These are phyloP conservation scores for Sphaeramia orbicularis DNA, from an alignment of 2,797 vertebrate species.

Conservation along the genomic window DNA sequence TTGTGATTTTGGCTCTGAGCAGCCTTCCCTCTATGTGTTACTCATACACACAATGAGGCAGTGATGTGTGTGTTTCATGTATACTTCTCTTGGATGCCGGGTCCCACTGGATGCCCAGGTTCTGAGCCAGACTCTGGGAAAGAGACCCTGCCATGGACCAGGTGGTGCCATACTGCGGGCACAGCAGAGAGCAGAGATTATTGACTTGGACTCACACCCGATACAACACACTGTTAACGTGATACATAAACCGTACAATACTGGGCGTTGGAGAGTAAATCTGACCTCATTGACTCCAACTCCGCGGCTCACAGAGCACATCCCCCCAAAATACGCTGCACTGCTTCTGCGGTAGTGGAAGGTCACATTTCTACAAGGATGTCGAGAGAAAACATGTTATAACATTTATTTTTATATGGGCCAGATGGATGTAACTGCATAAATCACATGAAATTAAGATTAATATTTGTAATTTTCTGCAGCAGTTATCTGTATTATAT, in stretches of 20 bases:
- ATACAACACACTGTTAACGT: not conserved
- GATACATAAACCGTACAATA: conserved; percentile 6
- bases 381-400: conserved; percentile 2
- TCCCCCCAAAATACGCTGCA: conserved; percentile 93
- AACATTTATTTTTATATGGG: not conserved
- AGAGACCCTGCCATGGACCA: conserved; percentile 91
- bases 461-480: not conserved
- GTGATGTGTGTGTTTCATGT: conserved; percentile 29
- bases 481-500: not conserved
- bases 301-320: conserved; percentile 92
- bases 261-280: conserved; percentile 2
- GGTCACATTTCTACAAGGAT: conserved; percentile 89
- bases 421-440: not conserved
- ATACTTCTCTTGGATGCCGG: conserved; percentile 93
- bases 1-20: conserved; percentile 4
- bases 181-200: conserved; percentile 46
- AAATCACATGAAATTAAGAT: not conserved
- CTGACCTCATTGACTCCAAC: conserved; percentile 99
- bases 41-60: not conserved
- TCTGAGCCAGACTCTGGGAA: conserved; percentile 96
- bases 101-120: conserved; percentile 98
- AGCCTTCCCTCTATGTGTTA: not conserved
- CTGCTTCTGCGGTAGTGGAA: conserved; percentile 97
- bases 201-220: conserved; percentile 9
- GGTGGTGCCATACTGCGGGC: conserved; percentile 90